Base-by-base conservation (phyloP, 2,113 vertebrate genomes). In the Prunella fulvescens region DNA sequence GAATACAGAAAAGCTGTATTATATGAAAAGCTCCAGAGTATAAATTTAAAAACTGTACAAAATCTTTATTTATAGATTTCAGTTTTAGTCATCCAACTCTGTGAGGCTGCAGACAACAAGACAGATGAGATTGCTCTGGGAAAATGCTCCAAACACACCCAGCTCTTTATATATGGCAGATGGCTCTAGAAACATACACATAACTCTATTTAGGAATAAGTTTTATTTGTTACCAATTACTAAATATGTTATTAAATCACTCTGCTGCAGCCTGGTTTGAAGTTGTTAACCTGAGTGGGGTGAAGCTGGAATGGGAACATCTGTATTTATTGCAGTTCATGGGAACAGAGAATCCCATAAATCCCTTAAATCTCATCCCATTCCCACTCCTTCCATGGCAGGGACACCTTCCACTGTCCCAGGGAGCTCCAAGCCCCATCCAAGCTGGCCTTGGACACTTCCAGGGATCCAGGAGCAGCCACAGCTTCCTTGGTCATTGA, bases 11-110 rank as follows among this genome's bases (percentile, higher is more conserved):
- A 80, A 94, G 64, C 77, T 78, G n/a, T 11, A 37, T 83, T 65
- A 53, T 25, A 17, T 31, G 79, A 64, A 93, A 91, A 54, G 37
- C 70, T 88, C 54, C 24, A 22, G 71, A 78, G 62, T 39, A 90
- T 65, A 92, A 88, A 93, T 88, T 77, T 85, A 42, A 83, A 90
- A 92, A 61, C 88, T 57, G 48, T 57, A 72, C 62, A 69, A 82
- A 95, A 92, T 92, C 90, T 82, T 85, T 96, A 95, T 96, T 95
- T 96, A 82, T 92, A 86, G 86, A 37, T 66, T 90, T 93, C 0
- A 1, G 62, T 93, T 95, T 92, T 88, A 93, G 90, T 88, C 90
- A 80, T 90, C 76, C 69, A 83, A 88, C 76, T 84, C 77, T 92
- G 19, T 45, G 87, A 88, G 79, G 91, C 76, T 56, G 45, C 88